Conservation (phyloP, 2,113 vertebrate species). For the Sinocyclocheilus grahami region DNA sequence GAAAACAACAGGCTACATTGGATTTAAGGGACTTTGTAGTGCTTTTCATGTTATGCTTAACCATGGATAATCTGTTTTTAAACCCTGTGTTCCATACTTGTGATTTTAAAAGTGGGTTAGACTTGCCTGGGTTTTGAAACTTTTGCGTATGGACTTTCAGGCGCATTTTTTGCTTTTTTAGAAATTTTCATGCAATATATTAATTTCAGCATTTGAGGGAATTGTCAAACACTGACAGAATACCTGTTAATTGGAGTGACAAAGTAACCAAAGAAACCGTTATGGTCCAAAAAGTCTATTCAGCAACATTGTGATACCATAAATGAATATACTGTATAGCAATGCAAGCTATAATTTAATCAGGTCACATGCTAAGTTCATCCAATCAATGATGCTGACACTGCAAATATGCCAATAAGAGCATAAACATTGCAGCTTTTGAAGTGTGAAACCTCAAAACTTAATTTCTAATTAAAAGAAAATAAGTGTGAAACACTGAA, state of each 20-base stretch:
- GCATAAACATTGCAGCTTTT: too few relatives aligned
- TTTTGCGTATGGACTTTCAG: not conserved
- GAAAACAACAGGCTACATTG: not conserved
- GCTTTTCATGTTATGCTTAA: not conserved
- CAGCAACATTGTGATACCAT: too few relatives aligned
- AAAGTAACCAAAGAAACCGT: too few relatives aligned
- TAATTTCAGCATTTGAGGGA: too few relatives aligned
- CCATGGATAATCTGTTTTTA: not conserved
- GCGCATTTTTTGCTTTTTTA: not conserved
- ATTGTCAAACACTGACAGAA: too few relatives aligned
- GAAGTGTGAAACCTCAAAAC: too few relatives aligned
- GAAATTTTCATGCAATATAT: not conserved
- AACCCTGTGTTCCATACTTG: not conserved
- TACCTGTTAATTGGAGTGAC: too few relatives aligned
- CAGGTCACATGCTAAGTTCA: not conserved
- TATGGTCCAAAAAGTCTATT: too few relatives aligned
- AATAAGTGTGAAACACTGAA: too few relatives aligned
- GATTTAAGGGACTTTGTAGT: not conserved
- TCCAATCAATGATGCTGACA: not conserved
- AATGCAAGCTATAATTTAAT: not conserved
- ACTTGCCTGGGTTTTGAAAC: not conserved
- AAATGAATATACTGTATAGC: not conserved
- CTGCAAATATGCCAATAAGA: not conserved
- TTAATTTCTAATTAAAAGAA: too few relatives aligned
- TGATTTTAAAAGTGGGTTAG: not conserved